Conservation (phyloP, 2,888 invertebrate genomes). For the Hesperia comma region DNA sequence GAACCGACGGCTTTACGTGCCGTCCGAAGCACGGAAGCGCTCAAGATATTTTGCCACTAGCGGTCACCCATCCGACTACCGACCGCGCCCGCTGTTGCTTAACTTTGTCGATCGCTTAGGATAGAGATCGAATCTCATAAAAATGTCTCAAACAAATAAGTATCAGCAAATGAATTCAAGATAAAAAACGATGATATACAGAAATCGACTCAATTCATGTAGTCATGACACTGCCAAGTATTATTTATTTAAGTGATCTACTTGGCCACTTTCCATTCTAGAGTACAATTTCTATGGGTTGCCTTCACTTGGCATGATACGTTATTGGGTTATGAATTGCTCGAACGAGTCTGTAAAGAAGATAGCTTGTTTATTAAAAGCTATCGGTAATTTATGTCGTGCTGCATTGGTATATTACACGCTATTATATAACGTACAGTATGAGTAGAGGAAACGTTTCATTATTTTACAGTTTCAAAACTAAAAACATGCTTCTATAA, state of each 20-base stretch:
- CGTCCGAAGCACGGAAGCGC: no score
- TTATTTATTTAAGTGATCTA: constrained; percentile 42
- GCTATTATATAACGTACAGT: no score
- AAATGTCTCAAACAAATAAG: not conserved
- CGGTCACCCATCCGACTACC: no score
- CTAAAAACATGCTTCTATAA: no score
- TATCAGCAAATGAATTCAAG: not conserved
- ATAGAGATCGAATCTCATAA: not conserved
- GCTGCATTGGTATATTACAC: no score
- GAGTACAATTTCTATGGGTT: constrained; percentile 31
- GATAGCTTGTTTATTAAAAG: constrained; percentile 25
- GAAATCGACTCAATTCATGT: constrained; percentile 19
- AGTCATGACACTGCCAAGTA: constrained; percentile 37
- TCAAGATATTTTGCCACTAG: no score
- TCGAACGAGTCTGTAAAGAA: constrained; percentile 17
- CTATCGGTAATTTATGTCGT: not conserved
- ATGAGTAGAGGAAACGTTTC: no score
- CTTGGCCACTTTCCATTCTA: constrained; percentile 61
- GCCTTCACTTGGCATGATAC: constrained; percentile 30
- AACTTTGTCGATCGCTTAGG: no score
- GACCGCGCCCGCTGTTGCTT: no score
- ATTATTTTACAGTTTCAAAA: no score
- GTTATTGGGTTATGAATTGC: constrained; percentile 35
- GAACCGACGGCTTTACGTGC: no score
- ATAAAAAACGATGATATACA: constrained; percentile 13